Evolutionary conservation across 2,888 invertebrate genomes (phyloP).

Genomic region (Microctonus aethiopoides): DNA sequence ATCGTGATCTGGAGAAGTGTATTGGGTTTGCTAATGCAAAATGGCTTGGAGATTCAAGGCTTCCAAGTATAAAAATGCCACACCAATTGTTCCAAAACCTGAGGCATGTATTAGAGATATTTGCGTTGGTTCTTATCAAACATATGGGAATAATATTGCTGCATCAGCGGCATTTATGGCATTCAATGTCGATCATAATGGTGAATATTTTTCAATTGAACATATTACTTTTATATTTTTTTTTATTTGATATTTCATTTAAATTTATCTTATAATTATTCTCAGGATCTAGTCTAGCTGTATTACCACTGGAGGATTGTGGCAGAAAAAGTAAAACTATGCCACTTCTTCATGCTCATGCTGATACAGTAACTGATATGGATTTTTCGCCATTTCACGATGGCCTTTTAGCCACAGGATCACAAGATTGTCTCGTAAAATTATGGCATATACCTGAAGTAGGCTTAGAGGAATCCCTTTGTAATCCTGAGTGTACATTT

Average conservation of each 20-base stretch:
- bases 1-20: constrained; percentile 40
- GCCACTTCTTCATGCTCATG: constrained; percentile 86
- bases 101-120: constrained; percentile 90
- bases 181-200: constrained; percentile 93
- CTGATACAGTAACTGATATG: constrained; percentile 94
- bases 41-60: constrained; percentile 98
- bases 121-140: constrained; percentile 91
- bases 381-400: constrained; percentile 97
- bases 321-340: constrained; percentile 90
- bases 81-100: constrained; percentile 94
- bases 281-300: constrained; percentile 87
- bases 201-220: constrained; percentile 57
- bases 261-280: constrained; percentile 8
- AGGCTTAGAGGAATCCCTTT: constrained; percentile 80
- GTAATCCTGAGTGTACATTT: constrained; percentile 83
- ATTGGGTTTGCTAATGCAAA: constrained; percentile 46
- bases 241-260: too few relatives aligned
- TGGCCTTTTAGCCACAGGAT: constrained; percentile 89
- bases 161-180: constrained; percentile 94
- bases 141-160: constrained; percentile 94
- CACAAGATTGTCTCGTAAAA: constrained; percentile 88
- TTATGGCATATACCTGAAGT: constrained; percentile 90
- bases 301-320: constrained; percentile 87
- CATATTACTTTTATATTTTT: constrained; percentile 11
- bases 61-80: constrained; percentile 98